Evolutionary conservation across 2,888 invertebrate species (phyloP).

Genomic region (Oscheius sp.): DNA sequence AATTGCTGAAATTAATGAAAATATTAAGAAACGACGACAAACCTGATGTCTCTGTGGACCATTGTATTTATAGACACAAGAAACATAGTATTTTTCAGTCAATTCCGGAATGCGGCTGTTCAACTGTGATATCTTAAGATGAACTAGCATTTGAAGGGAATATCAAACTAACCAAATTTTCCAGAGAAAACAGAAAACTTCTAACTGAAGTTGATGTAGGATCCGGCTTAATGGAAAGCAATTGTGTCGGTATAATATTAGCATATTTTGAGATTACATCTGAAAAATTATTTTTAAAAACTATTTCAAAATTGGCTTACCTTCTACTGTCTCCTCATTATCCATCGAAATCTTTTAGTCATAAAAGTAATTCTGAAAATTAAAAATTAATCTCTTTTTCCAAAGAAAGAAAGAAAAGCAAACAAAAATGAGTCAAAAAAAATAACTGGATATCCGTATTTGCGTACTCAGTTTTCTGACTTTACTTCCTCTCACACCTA

Average conservation of each 20-base stretch:
- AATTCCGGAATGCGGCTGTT: slow-evolving; percentile 29
- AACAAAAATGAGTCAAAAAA: neutral
- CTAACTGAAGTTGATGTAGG: slow-evolving; percentile 12
- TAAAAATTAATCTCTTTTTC: neutral
- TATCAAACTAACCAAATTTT: slow-evolving; percentile 12
- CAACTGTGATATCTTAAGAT: slow-evolving; percentile 39
- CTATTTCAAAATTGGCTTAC: too few relatives aligned
- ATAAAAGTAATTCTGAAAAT: neutral
- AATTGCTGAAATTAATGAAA: slow-evolving; percentile 15
- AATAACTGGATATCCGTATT: neutral
- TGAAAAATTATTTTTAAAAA: neutral
- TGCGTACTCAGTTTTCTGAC: too few relatives aligned
- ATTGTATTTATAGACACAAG: slow-evolving; percentile 28
- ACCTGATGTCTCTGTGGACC: slow-evolving; percentile 29
- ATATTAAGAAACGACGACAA: neutral
- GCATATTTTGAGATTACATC: neutral
- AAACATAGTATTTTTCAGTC: slow-evolving; percentile 25
- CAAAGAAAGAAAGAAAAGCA: neutral
- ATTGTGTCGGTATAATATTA: neutral
- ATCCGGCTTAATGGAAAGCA: slow-evolving; percentile 11
- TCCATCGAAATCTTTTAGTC: neutral
- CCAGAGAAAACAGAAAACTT: slow-evolving; percentile 10
- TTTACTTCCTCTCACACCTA: too few relatives aligned
- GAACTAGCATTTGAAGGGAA: too few relatives aligned
- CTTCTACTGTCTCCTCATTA: neutral